phyloP scores from a whole-genome alignment of 2,113 vertebrate species.

The Junco hyemalis region DNA sequence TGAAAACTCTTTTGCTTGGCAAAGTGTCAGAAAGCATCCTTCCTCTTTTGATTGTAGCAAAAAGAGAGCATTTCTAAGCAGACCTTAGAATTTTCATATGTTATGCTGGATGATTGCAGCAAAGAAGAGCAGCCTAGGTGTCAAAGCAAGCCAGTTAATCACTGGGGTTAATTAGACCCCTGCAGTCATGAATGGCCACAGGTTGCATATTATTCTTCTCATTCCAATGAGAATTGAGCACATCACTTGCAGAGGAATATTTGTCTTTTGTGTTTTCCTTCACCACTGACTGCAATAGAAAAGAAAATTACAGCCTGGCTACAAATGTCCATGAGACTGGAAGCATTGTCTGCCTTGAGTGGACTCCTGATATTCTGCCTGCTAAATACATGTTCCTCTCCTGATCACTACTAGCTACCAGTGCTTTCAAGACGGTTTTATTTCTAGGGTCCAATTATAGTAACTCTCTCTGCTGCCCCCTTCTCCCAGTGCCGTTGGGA shows the following conservation, averaged over 20 bases:
- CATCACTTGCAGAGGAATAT: not conserved
- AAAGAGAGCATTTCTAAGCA: not conserved
- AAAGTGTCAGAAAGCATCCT: not conserved
- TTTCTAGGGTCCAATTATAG: not conserved
- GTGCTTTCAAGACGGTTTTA: not conserved
- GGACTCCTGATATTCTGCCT: not conserved
- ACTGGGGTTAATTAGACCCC: not conserved
- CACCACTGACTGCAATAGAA: not conserved
- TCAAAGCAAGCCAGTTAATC: slow-evolving; percentile 5
- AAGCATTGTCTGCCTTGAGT: not conserved
- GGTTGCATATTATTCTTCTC: not conserved
- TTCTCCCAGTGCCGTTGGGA: not conserved
- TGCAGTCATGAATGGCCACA: not conserved
- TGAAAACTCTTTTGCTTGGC: not conserved
- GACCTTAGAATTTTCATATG: not conserved
- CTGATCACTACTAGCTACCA: not conserved
- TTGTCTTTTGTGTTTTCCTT: not conserved
- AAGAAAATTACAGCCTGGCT: not conserved
- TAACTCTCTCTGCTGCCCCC: not conserved
- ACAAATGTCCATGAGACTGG: not conserved
- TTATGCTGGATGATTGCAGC: not conserved
- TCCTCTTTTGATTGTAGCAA: not conserved
- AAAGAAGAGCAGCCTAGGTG: not conserved
- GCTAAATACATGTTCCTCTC: not conserved
- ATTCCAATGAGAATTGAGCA: not conserved